A percentile compares a stretch with the other conserved stretches of the same genome.
phyloP scores from a whole-genome alignment of 2,888 invertebrate species.

The Trachelus iudaicus region DNA sequence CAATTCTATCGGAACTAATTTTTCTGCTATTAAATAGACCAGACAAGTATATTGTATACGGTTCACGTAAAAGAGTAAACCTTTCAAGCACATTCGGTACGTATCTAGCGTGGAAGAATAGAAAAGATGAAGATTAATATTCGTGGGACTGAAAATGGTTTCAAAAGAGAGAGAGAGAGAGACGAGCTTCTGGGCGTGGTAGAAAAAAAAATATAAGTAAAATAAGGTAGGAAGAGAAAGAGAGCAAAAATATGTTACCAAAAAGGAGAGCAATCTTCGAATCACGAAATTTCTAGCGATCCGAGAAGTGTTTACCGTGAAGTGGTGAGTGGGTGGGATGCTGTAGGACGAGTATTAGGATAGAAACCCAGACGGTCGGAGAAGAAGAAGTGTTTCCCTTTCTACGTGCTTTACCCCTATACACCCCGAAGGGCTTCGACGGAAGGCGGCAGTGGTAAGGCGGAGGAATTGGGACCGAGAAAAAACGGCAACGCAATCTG shows the following conservation, averaged over 20 bases:
- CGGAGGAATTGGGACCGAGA: not conserved
- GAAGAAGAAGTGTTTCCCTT: not conserved
- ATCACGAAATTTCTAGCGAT: not conserved
- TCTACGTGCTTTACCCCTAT: not conserved
- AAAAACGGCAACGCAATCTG: not conserved
- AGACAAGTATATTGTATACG: not conserved
- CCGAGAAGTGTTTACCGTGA: not conserved
- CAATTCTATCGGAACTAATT: not conserved
- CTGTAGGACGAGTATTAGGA: not conserved
- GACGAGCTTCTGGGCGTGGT: not conserved
- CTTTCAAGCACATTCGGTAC: conserved; percentile 4
- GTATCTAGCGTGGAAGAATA: conserved; percentile 9
- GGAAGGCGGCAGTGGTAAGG: not conserved
- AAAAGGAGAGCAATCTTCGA: conserved; percentile 12
- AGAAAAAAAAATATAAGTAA: conserved; percentile 3
- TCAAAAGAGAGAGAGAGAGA: not conserved
- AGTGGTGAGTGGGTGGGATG: not conserved
- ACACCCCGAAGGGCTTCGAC: not conserved
- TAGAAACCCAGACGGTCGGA: not conserved
- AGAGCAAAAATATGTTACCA: conserved; percentile 18
- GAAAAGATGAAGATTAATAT: conserved; percentile 2
- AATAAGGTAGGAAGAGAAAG: conserved; percentile 9
- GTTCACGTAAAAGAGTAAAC: conserved; percentile 2
- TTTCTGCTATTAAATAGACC: not conserved
- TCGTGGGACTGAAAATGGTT: not conserved